A percentile compares a stretch with the other conserved stretches of the same genome.
Evolutionary conservation across 2,797 vertebrate species (phyloP).

Genomic region (Rhabdophis nuchalis): DNA sequence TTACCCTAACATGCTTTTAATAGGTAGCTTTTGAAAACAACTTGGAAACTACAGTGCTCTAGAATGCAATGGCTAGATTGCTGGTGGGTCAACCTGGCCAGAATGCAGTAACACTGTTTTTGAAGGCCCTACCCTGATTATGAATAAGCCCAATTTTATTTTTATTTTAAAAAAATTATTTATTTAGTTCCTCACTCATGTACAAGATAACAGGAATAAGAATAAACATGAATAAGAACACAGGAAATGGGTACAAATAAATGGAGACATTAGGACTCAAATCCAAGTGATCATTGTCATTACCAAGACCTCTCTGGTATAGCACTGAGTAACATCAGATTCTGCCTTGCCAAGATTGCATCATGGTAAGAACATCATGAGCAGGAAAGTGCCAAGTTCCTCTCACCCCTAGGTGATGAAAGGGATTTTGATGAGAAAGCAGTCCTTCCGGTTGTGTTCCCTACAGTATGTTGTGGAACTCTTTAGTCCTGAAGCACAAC

Average conservation of each 20-base stretch:
- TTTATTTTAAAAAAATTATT: too few relatives aligned
- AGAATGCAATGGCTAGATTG: neutral
- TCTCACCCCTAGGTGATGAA: neutral
- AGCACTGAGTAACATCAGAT: neutral
- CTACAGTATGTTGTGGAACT: neutral
- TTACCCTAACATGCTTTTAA: neutral
- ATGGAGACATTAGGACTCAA: neutral
- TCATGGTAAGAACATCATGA: neutral
- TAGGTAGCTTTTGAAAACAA: neutral
- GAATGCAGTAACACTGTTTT: neutral
- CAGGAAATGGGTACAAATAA: too few relatives aligned
- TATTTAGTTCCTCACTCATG: too few relatives aligned
- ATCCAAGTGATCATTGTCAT: neutral
- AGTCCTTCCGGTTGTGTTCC: neutral
- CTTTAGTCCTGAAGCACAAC: neutral
- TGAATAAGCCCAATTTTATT: neutral
- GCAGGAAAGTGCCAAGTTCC: neutral
- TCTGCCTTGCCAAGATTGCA: neutral
- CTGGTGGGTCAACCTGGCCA: neutral
- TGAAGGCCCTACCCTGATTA: neutral
- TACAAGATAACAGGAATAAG: too few relatives aligned
- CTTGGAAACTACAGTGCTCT: neutral
- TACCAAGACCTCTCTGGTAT: neutral
- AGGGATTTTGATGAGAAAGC: neutral
- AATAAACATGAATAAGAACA: too few relatives aligned